Evolutionary conservation across 2,113 vertebrate species (phyloP), one percentile per base, ranked within the genome.

Genomic region (Psophia crepitans): DNA sequence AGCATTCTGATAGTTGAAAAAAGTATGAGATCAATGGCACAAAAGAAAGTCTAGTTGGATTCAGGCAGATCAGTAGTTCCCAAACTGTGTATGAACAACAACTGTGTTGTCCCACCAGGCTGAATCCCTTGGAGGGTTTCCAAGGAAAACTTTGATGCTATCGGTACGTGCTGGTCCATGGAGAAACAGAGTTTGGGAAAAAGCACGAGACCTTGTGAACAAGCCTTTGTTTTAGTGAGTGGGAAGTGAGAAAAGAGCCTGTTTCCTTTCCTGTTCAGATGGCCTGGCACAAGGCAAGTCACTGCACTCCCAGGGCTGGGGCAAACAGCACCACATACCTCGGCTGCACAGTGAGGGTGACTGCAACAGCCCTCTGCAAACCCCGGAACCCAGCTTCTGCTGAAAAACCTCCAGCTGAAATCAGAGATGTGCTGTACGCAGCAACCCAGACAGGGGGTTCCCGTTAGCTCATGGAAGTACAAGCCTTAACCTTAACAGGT

Each of bases 61-160:
- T 85, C 68, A 77, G 51, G 60, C 54, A 86, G 76, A 92, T 78
- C 27, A 46, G 90, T 68, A 75, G 12, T 63, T 96, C 71, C 49
- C 71, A 74, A 92, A 56, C 41, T 2, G 2, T 17, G 37, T n/a
- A 20, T 60, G 63, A 93, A 65, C 88, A 93, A 49, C 65, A 64
- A 84, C 92, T 77, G 58, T 90, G 91, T 87, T 91, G 93, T 91
- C 86, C 43, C 73, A 81, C 60, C 1, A 6, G 81, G 73, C 56
- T 92, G 76, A 93, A 95, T 74, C 76, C 43, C 57, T 91, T 89
- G 87, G 95, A 95, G 26, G 4, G 14, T 26, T 87, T 97, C 96
- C 93, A 96, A 96, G 56, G 39, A 90, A 96, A 95, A 75, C 86
- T 66, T 84, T 71, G 87, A 96, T 94, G 83, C 48, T 97, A 92